Conservation (phyloP, 2,888 invertebrate genomes). For the Drosophila neonasuta region DNA sequence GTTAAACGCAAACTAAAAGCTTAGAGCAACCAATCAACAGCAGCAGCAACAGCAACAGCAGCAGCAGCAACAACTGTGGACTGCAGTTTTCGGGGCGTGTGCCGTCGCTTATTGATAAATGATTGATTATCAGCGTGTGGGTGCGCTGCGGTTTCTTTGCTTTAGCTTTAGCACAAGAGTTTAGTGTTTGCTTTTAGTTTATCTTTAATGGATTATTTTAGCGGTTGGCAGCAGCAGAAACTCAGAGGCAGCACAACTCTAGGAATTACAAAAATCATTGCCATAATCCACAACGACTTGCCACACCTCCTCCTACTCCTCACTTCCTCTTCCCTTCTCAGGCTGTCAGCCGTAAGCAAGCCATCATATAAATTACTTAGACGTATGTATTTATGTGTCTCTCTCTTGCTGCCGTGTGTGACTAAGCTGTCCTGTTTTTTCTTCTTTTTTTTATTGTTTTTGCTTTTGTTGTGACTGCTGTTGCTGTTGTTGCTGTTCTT, state of each 20-base stretch:
- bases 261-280: conserved; percentile 55
- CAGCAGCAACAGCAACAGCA: conserved; percentile 29
- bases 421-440: conserved; percentile 47
- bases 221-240: conserved; percentile 57
- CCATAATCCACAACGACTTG: conserved; percentile 59
- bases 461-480: conserved; percentile 9
- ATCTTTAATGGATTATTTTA: conserved; percentile 76
- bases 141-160: conserved; percentile 67
- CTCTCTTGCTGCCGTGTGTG: conserved; percentile 29
- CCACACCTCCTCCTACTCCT: conserved; percentile 29
- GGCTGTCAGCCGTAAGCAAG: conserved; percentile 26
- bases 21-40: conserved; percentile 56
- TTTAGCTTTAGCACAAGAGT: conserved; percentile 68
- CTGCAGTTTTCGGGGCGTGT: conserved; percentile 67
- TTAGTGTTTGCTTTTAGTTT: conserved; percentile 75
- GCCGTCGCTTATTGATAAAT: conserved; percentile 72
- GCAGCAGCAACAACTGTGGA: conserved; percentile 18
- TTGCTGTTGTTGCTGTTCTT: conserved; percentile 1
- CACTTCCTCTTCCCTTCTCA: not conserved
- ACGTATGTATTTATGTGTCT: conserved; percentile 24
- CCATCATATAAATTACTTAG: conserved; percentile 60
- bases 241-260: conserved; percentile 11
- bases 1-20: conserved; percentile 77
- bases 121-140: conserved; percentile 72
- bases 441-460: conserved; percentile 4